These are phyloP conservation scores for Loripinus fragilis DNA, from an alignment of 2,888 invertebrate species.

Conservation along the genomic window DNA sequence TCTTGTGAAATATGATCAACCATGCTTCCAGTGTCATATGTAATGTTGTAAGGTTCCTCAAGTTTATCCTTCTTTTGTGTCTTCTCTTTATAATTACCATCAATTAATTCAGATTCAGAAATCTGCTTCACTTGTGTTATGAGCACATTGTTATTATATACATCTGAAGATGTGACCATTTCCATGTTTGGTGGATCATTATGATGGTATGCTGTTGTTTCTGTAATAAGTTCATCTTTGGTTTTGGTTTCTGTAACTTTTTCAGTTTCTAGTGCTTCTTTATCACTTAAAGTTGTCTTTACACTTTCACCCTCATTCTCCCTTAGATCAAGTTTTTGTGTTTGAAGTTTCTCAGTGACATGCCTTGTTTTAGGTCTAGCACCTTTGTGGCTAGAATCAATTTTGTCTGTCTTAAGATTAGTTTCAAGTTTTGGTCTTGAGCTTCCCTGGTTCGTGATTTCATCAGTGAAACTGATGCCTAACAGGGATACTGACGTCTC, in stretches of 20 bases:
- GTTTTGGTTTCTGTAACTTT: neutral
- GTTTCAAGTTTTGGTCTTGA: neutral
- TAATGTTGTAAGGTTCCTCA: too few relatives aligned
- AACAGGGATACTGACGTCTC: too few relatives aligned
- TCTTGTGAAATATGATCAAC: neutral
- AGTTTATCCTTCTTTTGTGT: too few relatives aligned
- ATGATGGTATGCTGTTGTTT: neutral
- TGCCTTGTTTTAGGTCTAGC: neutral
- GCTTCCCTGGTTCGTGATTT: neutral
- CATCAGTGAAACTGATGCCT: neutral
- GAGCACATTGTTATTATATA: neutral
- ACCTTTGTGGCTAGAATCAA: slow-evolving; percentile 1
- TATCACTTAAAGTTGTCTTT: neutral
- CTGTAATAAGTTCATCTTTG: neutral
- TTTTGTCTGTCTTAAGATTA: neutral
- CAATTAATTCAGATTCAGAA: too few relatives aligned
- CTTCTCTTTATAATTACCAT: too few relatives aligned
- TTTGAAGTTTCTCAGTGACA: neutral
- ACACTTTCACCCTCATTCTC: neutral
- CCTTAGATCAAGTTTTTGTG: neutral
- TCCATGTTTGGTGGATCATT: neutral
- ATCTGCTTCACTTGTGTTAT: neutral
- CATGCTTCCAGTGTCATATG: too few relatives aligned
- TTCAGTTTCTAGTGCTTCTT: neutral
- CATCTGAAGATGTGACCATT: neutral